Base-by-base conservation (phyloP, 1,140 invertebrate species). In the Tetragonula clypearis region DNA sequence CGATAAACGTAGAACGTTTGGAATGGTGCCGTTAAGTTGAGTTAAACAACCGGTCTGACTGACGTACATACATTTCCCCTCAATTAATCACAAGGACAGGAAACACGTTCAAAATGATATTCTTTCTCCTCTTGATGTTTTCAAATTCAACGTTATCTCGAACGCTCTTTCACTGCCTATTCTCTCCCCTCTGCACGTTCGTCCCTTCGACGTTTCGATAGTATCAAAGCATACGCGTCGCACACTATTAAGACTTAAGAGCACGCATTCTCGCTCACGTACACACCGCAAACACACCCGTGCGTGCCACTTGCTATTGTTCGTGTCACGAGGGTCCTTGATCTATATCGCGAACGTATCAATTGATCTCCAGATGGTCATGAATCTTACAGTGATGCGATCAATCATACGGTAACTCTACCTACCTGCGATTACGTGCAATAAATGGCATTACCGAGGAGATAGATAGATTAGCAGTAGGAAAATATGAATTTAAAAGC, bases 201-300 rank as follows among this genome's bases (percentile, higher is more conserved):
- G 11, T 15, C 23, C 75, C 56, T 55, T 84, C 65, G 66, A 80
- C 26, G 17, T 15, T 41, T 53, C n/a, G 41, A 49, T 49, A 21
- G 30, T 58, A 58, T 72, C 78, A 80, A 72, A 72, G 66, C 65
- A 53, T 49, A 56, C 53, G 26, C 53, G 26, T 71, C 69, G 49
- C 66, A 56, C 68, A 30, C 55, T 73, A 21, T 81, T 58, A 60
- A 23, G 66, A 15, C 17, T n/a, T 72, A 60, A 72, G 68, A 81
- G 79, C 55, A 81, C 66, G 23, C 68, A 69, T 55, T 15, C 23
- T 71, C 68, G 12, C n/a, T 35, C 30, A 26, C 19, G 55, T 23
- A 56, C 17, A 56, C 17, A 21, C 19, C 30, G 2, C 30, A n/a
- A 21, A 23, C 6, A 60, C 30, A 35, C 55, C 14, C 5, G 1